Evolutionary conservation across 2,113 vertebrate species (phyloP).

Genomic region (Oreotrochilus melanogaster): DNA sequence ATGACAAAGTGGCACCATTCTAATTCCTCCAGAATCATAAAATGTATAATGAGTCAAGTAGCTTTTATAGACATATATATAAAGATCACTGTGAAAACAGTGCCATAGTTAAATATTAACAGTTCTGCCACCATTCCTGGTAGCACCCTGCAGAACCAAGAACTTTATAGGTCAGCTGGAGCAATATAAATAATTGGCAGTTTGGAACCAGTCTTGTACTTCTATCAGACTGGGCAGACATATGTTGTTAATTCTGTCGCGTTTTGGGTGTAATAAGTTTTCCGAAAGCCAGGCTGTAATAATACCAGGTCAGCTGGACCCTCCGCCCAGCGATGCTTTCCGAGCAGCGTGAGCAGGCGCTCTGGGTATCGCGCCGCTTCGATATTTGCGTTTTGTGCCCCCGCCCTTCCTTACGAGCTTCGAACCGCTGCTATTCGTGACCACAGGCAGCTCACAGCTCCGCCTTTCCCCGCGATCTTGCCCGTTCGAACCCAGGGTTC

Average conservation of each 20-base stretch:
- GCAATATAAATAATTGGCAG: fast-evolving
- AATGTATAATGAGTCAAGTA: neutral
- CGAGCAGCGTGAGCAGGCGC: too few relatives aligned
- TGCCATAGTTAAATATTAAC: fast-evolving
- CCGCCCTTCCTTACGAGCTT: too few relatives aligned
- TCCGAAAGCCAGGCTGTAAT: fast-evolving
- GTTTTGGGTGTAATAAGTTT: neutral
- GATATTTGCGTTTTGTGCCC: too few relatives aligned
- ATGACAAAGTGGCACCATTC: neutral
- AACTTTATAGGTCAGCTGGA: neutral
- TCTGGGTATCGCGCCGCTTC: too few relatives aligned
- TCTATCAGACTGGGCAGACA: neutral
- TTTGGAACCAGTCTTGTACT: fast-evolving
- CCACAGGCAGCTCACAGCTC: too few relatives aligned
- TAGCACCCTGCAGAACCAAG: fast-evolving
- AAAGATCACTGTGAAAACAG: fast-evolving
- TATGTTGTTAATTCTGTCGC: fast-evolving
- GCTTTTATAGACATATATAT: neutral
- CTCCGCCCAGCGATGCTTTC: neutral
- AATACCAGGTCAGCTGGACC: fast-evolving
- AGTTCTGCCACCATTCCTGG: neutral
- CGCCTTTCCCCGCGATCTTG: too few relatives aligned
- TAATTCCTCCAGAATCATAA: neutral
- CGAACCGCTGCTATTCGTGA: too few relatives aligned
- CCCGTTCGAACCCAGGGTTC: too few relatives aligned